Evolutionary conservation across 64 coral and sea anemone species (phyloP).

Genomic region (Montipora sp.): DNA sequence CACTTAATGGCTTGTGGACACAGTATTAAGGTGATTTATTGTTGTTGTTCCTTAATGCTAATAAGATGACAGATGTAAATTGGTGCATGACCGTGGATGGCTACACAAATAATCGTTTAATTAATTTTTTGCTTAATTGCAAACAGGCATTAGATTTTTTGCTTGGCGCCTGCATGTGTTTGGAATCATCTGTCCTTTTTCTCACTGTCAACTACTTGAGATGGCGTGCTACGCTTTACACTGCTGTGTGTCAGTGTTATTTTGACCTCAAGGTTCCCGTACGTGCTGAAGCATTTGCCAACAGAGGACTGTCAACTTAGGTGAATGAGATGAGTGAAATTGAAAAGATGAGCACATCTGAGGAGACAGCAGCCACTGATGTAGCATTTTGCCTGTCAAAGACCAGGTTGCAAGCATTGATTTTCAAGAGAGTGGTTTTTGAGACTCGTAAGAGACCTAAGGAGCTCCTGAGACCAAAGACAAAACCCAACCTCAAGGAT

Average conservation of each 20-base stretch:
- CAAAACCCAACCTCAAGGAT: conserved; percentile 88
- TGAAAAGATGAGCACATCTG: conserved; percentile 91
- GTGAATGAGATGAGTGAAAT: conserved; percentile 92
- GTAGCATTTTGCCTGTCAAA: conserved; percentile 82
- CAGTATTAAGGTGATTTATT: conserved; percentile 76
- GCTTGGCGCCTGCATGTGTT: conserved; percentile 92
- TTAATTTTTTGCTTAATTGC: not conserved
- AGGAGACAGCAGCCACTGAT: conserved; percentile 70
- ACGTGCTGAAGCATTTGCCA: conserved; percentile 93
- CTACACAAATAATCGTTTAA: too few species aligned
- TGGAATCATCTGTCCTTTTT: conserved; percentile 88
- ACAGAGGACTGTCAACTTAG: conserved; percentile 76
- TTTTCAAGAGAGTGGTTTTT: conserved; percentile 93
- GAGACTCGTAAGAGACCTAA: conserved; percentile 95
- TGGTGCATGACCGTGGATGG: too few species aligned
- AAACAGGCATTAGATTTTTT: conserved; percentile 87
- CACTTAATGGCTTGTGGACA: conserved; percentile 90
- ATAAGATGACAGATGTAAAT: too few species aligned
- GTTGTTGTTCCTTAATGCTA: too few species aligned
- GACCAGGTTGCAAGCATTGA: conserved; percentile 89
- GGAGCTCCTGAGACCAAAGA: conserved; percentile 87
- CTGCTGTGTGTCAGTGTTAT: conserved; percentile 94
- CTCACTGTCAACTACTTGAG: conserved; percentile 83
- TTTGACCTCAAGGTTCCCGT: conserved; percentile 86
- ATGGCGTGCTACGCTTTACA: conserved; percentile 91